These are phyloP conservation scores for Vireo griseus DNA, from an alignment of 2,797 vertebrate species.

Conservation along the genomic window DNA sequence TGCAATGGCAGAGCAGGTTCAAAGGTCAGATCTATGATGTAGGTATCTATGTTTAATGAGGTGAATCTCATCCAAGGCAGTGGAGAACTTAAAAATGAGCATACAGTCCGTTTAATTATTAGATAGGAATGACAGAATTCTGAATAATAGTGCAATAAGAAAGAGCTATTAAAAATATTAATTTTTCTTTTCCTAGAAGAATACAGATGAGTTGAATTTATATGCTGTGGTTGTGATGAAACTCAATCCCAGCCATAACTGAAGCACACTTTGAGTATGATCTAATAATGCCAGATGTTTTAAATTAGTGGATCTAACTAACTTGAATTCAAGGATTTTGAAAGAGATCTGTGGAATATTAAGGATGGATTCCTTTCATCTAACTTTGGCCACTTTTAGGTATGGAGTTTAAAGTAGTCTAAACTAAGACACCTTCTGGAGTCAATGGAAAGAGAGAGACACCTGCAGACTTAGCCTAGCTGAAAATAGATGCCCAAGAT, in stretches of 20 bases:
- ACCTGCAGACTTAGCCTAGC: neutral
- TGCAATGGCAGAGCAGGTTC: neutral
- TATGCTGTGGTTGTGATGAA: neutral
- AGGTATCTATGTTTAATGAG: neutral
- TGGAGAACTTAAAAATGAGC: neutral
- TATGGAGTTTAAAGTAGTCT: neutral
- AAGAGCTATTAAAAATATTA: neutral
- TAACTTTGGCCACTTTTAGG: neutral
- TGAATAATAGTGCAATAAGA: neutral
- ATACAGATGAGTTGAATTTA: neutral
- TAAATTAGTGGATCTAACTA: slow-evolving; percentile 7
- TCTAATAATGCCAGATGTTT: slow-evolving; percentile 8
- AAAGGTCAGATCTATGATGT: neutral
- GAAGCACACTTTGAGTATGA: neutral
- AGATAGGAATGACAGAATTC: neutral
- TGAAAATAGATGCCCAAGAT: slow-evolving; percentile 7
- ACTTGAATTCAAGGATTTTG: neutral
- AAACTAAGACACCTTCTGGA: neutral
- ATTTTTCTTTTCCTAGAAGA: neutral
- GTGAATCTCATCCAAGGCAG: neutral
- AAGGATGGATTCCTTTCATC: slow-evolving; percentile 23
- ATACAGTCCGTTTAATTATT: neutral
- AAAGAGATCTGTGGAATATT: slow-evolving; percentile 2
- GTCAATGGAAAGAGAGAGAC: neutral
- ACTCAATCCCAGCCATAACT: neutral